Percentiles rank a stretch among this genome's conserved stretches.
Conservation (phyloP, 2,797 vertebrate genomes). For the Megaceryle alcyon region DNA sequence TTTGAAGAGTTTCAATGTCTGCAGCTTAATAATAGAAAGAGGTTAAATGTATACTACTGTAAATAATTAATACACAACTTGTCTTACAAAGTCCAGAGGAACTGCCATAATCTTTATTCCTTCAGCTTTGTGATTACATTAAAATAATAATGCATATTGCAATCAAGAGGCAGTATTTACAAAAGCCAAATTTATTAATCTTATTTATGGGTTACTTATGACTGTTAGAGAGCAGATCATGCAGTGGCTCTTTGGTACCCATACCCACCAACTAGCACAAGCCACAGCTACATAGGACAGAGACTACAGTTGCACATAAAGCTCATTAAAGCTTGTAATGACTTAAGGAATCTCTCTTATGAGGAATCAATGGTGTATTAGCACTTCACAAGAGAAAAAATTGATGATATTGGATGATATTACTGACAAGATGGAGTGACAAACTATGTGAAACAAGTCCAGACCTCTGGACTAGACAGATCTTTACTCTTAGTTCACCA, state of each 20-base stretch:
- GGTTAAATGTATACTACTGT: neutral
- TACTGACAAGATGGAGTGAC: neutral
- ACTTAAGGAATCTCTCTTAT: neutral
- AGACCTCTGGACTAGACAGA: neutral
- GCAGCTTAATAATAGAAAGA: neutral
- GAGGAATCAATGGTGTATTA: neutral
- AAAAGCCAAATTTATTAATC: neutral
- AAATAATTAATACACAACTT: neutral
- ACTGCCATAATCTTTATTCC: neutral
- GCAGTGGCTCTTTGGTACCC: neutral
- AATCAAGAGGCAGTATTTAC: neutral
- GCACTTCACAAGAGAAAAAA: neutral
- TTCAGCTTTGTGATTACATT: neutral
- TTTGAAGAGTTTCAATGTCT: neutral
- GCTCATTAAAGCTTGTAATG: neutral
- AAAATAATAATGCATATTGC: neutral
- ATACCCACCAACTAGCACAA: neutral
- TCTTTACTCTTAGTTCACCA: neutral
- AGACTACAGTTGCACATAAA: neutral
- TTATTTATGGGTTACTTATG: neutral
- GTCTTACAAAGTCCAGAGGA: neutral
- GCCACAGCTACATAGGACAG: neutral
- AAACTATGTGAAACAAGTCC: fast-evolving
- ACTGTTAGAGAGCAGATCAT: neutral
- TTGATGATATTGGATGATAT: neutral